Evolutionary conservation across 2,113 vertebrate genomes (phyloP), one percentile per base, ranked within the genome.

Genomic region (Microtus oregoni): DNA sequence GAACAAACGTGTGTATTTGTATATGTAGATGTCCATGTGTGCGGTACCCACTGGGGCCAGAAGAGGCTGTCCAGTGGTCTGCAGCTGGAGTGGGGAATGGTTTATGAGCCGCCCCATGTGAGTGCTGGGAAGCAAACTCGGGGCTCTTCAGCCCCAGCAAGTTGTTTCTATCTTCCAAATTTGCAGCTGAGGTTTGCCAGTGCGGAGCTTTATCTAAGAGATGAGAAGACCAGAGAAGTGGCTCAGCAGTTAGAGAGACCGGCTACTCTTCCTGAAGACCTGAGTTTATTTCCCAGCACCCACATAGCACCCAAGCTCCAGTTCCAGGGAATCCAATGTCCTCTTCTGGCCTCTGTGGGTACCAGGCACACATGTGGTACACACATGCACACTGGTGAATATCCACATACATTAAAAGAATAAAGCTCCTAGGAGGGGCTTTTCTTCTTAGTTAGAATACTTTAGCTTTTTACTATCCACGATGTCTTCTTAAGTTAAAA

Each of bases 191-290:
- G 52, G 38, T 94, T 81, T 89, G 41, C 77, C 68, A 75, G 47
- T n/a, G 86, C 87, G 68, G 75, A 55, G 55, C 55, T 83, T 44
- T 14, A 96, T 32, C 86, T 97, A 89, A 92, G 35, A 87, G 3
- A n/a, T n/a, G 24, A 70, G 19, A 19, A 68, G 41, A 41, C 65
- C 68, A 3, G 38, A 86, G 28, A 67, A 41, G 4, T 9, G 38
- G 82, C 9, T 86, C 83, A 47, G 41, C 17, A 65, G 58, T 30
- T 47, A 67, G 30, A 19, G 61, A 15, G 9, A 47, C 41, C 11
- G 63, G 28, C 28, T 67, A 9, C 38, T 86, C 26, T 65, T 19
- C 82, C 14, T 32, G 15, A 65, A 24, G 17, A 65, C 38, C 61
- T 20, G 1, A 44, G 58, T 19, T 67, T 15, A 67, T 67, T 67